Percentiles rank a stretch among this genome's conserved stretches.
phyloP scores from a whole-genome alignment of 2,797 vertebrate species.

The Peromyscus eremicus region DNA sequence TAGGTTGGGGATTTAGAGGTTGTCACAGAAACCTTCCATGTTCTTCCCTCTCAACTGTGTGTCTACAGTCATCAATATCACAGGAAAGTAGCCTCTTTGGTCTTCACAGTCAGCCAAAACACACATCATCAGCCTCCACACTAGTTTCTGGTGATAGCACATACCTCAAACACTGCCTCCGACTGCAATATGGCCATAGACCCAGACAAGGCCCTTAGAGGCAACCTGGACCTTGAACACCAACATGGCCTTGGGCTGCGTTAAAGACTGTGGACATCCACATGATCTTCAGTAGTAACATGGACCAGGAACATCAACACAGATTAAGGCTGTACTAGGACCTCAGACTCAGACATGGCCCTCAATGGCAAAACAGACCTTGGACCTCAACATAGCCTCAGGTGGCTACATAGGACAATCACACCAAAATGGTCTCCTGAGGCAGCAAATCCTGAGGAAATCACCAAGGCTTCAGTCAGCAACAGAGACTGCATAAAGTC shows the following conservation, averaged over 20 bases:
- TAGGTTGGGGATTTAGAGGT: background rate
- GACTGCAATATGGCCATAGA: background rate
- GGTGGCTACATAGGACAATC: fast-evolving
- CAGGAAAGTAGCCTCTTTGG: background rate
- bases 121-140: background rate
- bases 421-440: background rate
- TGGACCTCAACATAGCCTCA: background rate
- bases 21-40: background rate
- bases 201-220: background rate
- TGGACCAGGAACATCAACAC: background rate
- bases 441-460: background rate
- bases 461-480: background rate
- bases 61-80: background rate
- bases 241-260: background rate
- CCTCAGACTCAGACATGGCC: background rate
- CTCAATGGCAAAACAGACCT: background rate
- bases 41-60: background rate
- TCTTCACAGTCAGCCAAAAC: background rate
- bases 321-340: background rate
- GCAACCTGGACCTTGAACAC: background rate
- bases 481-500: background rate
- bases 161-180: background rate
- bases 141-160: background rate
- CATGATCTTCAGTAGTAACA: background rate
- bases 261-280: background rate